A percentile compares a stretch with the other conserved stretches of the same genome.
phyloP scores from a whole-genome alignment of 2,113 vertebrate genomes.

The Oryzias javanicus region DNA sequence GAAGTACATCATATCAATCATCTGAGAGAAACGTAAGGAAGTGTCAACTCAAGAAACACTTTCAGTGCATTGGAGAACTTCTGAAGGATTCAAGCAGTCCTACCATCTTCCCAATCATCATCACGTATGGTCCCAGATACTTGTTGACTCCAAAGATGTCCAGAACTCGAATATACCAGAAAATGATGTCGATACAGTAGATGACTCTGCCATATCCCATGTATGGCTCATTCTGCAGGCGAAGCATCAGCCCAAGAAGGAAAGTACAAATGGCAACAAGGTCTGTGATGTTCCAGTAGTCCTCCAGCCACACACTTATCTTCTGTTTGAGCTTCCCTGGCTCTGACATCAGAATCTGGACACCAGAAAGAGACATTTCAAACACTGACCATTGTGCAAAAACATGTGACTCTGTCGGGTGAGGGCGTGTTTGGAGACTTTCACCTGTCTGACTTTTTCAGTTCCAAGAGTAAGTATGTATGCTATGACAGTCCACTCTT shows the following conservation, averaged over 20 bases:
- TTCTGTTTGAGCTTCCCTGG: constrained; percentile 97
- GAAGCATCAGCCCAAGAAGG: constrained; percentile 86
- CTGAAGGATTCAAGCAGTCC: constrained; percentile 31
- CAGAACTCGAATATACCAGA: constrained; percentile 98
- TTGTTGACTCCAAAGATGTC: constrained; percentile 99
- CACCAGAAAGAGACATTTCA: constrained; percentile 1
- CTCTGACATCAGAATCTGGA: constrained; percentile 97
- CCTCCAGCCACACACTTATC: constrained; percentile 96
- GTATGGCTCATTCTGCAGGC: constrained; percentile 92
- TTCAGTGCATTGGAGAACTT: not conserved
- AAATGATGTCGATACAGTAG: constrained; percentile 98
- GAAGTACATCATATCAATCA: constrained; percentile 99
- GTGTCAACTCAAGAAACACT: not conserved
- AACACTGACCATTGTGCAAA: not conserved
- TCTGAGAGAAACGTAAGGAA: constrained; percentile 74
- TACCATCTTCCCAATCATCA: constrained; percentile 99
- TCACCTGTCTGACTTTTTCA: constrained; percentile 96
- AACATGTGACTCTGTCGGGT: not conserved
- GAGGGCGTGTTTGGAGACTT: not conserved
- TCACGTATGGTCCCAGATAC: constrained; percentile 96
- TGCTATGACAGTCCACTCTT: constrained; percentile 95
- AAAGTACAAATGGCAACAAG: constrained; percentile 90
- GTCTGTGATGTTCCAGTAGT: constrained; percentile 99
- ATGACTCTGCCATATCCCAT: constrained; percentile 96
- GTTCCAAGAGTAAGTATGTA: constrained; percentile 91